These are phyloP conservation scores for Chorisops tibialis DNA, from an alignment of 2,888 invertebrate species.

Conservation along the genomic window DNA sequence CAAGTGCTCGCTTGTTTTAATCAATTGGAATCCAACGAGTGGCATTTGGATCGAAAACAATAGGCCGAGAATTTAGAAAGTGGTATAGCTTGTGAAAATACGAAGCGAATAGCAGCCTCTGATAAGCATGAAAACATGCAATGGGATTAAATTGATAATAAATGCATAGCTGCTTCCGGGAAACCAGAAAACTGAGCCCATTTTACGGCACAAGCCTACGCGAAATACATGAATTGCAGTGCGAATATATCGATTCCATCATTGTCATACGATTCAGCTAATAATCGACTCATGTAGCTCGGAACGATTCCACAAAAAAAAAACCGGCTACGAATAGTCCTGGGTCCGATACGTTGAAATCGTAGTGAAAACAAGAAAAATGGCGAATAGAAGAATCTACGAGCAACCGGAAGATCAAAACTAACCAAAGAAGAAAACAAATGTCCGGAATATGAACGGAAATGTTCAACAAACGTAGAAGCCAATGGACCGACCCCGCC, in stretches of 20 bases:
- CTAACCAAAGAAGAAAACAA: slow-evolving; percentile 93
- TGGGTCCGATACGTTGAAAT: slow-evolving; percentile 96
- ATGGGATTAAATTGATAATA: slow-evolving; percentile 97
- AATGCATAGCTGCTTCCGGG: slow-evolving; percentile 99
- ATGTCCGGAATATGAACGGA: slow-evolving; percentile 97
- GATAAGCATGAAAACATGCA: slow-evolving; percentile 92
- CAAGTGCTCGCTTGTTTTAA: slow-evolving; percentile 99
- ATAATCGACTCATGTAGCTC: slow-evolving; percentile 97
- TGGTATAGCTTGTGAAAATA: slow-evolving; percentile 91
- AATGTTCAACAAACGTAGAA: slow-evolving; percentile 87
- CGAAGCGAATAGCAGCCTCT: slow-evolving; percentile 95
- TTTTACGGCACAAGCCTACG: slow-evolving; percentile 99
- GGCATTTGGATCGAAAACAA: slow-evolving; percentile 97
- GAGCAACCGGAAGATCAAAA: neutral
- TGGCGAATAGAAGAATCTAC: slow-evolving; percentile 31
- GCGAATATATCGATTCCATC: slow-evolving; percentile 99
- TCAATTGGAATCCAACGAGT: slow-evolving; percentile 96
- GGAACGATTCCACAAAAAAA: slow-evolving; percentile 96
- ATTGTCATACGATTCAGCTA: slow-evolving; percentile 99
- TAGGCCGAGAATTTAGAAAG: slow-evolving; percentile 94
- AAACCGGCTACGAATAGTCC: slow-evolving; percentile 98
- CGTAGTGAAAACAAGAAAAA: slow-evolving; percentile 89
- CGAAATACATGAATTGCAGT: slow-evolving; percentile 94
- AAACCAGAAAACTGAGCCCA: slow-evolving; percentile 96
- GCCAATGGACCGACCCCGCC: slow-evolving; percentile 92